A percentile compares a stretch with the other conserved stretches of the same genome.
These are phyloP conservation scores for Tenodera sinensis DNA, from an alignment of 2,888 invertebrate species.

Conservation along the genomic window DNA sequence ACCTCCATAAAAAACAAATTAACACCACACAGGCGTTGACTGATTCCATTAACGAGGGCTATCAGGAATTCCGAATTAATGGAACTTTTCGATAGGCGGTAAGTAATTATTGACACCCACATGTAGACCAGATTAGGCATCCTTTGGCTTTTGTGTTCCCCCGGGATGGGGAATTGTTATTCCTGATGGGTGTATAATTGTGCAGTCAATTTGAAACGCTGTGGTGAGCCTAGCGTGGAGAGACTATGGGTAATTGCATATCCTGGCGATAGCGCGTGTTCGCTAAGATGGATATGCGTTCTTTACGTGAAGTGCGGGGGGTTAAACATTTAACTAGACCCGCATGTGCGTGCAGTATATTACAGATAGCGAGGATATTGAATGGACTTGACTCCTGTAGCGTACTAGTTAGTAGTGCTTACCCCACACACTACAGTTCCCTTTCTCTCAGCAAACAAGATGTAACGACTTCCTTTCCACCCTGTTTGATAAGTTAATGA, in stretches of 20 bases:
- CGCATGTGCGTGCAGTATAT: too few species aligned
- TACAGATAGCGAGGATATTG: too few species aligned
- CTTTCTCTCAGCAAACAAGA: too few species aligned
- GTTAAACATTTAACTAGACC: too few species aligned
- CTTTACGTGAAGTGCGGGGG: neutral
- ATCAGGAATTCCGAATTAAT: neutral
- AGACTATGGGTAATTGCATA: neutral
- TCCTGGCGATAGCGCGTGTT: neutral
- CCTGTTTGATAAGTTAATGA: too few species aligned
- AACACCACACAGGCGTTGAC: neutral
- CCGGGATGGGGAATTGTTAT: neutral
- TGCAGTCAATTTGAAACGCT: neutral
- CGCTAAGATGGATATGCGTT: neutral
- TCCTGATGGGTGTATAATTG: neutral
- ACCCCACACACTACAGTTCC: too few species aligned
- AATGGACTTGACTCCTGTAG: too few species aligned
- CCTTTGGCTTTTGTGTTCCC: neutral
- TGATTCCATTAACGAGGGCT: neutral
- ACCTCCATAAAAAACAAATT: neutral
- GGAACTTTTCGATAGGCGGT: neutral
- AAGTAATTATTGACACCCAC: neutral
- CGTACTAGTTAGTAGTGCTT: too few species aligned
- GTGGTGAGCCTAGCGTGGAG: neutral
- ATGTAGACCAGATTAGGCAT: neutral
- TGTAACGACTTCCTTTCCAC: too few species aligned